A percentile compares a stretch with the other conserved stretches of the same genome.
Evolutionary conservation across 2,888 invertebrate species (phyloP).

Genomic region (Pachliopta kotzebuea): DNA sequence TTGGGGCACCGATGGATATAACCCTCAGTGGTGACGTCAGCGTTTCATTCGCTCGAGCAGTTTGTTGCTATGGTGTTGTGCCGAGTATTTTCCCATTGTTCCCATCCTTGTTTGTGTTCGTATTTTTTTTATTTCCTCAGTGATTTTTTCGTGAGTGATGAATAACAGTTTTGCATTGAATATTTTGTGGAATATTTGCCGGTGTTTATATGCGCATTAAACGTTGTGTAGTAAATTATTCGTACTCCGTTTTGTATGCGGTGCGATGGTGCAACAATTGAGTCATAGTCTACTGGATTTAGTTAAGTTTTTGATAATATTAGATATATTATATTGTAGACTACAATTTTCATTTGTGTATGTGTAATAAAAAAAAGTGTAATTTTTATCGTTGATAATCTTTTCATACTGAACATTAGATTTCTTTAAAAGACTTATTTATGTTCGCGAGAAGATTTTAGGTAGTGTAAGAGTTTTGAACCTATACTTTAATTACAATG

Average conservation of each 20-base stretch:
- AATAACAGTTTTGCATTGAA: neutral
- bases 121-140: neutral
- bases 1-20: slow-evolving; percentile 12
- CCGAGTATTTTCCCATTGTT: slow-evolving; percentile 1
- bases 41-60: slow-evolving; percentile 28
- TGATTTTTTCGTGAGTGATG: neutral
- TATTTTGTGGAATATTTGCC: neutral
- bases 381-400: too few species aligned
- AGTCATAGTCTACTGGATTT: neutral
- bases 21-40: slow-evolving; percentile 32
- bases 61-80: slow-evolving; percentile 24
- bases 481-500: too few species aligned
- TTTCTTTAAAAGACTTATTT: too few species aligned
- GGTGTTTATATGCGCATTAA: neutral
- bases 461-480: too few species aligned
- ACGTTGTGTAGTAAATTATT: neutral
- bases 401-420: too few species aligned
- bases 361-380: too few species aligned
- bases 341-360: too few species aligned
- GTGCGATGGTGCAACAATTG: neutral
- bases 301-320: neutral
- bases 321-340: neutral
- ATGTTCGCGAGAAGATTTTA: too few species aligned
- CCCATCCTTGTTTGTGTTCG: slow-evolving; percentile 13
- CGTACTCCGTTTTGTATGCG: neutral